Conservation (phyloP, 1,140 invertebrate species). For the Drosophila sp. region DNA sequence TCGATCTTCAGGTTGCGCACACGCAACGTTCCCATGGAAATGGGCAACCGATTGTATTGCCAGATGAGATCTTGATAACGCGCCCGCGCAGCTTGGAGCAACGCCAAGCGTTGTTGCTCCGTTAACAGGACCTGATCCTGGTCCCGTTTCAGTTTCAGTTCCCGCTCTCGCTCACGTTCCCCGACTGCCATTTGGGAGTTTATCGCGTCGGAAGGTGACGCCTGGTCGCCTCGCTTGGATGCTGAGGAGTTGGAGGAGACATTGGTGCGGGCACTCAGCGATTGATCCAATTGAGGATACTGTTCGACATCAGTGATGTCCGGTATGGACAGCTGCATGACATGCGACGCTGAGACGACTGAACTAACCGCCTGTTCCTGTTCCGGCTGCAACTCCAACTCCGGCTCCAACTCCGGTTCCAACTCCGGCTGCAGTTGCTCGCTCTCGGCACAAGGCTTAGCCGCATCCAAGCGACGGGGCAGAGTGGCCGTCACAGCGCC, state of each 20-base stretch:
- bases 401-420: neutral
- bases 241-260: neutral
- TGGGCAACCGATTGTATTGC: conserved; percentile 62
- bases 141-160: neutral
- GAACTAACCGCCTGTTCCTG: neutral
- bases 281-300: conserved; percentile 14
- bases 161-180: neutral
- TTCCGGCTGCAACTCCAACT: no score
- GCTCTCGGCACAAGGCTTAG: neutral
- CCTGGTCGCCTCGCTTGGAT: neutral
- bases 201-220: neutral
- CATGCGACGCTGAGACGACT: neutral
- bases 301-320: conserved; percentile 61
- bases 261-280: conserved; percentile 11
- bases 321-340: conserved; percentile 55
- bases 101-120: conserved; percentile 30
- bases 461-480: conserved; percentile 17
- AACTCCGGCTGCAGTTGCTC: neutral
- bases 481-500: conserved; percentile 22
- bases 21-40: conserved; percentile 61
- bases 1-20: conserved; percentile 60
- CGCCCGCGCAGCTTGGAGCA: conserved; percentile 34
- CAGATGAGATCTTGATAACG: conserved; percentile 46
- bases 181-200: neutral
- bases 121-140: conserved; percentile 26